These are phyloP conservation scores for Stomatorhinus ivindoensis DNA, from an alignment of 2,113 vertebrate species.

Conservation along the genomic window DNA sequence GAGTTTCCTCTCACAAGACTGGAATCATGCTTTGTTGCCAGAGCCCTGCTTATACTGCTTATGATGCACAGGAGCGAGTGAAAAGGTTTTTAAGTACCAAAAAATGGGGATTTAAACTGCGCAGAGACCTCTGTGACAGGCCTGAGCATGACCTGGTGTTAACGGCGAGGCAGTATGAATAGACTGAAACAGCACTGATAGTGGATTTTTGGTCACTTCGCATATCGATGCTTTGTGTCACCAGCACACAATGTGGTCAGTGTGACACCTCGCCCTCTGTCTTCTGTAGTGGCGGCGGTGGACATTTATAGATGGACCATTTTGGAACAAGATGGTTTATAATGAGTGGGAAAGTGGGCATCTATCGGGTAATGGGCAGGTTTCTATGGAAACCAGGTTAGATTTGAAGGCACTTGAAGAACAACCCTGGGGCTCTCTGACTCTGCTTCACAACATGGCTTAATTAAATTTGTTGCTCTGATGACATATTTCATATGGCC, in stretches of 20 bases:
- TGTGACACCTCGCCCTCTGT: neutral
- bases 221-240: neutral
- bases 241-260: neutral
- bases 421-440: conserved; percentile 30
- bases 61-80: neutral
- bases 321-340: conserved; percentile 33
- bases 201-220: neutral
- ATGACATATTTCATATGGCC: conserved; percentile 27
- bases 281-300: neutral
- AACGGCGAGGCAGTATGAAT: neutral
- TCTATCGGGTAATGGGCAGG: conserved; percentile 41
- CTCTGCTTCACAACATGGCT: conserved; percentile 45
- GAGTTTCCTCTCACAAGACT: neutral
- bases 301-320: conserved; percentile 13
- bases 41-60: neutral
- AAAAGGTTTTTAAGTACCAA: conserved; percentile 11
- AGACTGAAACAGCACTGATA: neutral
- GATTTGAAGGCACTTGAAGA: conserved; percentile 37
- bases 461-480: conserved; percentile 42
- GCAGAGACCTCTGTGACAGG: neutral
- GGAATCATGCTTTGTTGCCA: neutral
- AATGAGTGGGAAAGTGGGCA: conserved; percentile 27
- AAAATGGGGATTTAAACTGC: conserved; percentile 21
- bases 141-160: neutral
- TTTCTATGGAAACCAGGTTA: conserved; percentile 62